These are phyloP conservation scores for Calyptommatus sinebrachiatus DNA, from an alignment of 2,113 vertebrate genomes.

Conservation along the genomic window DNA sequence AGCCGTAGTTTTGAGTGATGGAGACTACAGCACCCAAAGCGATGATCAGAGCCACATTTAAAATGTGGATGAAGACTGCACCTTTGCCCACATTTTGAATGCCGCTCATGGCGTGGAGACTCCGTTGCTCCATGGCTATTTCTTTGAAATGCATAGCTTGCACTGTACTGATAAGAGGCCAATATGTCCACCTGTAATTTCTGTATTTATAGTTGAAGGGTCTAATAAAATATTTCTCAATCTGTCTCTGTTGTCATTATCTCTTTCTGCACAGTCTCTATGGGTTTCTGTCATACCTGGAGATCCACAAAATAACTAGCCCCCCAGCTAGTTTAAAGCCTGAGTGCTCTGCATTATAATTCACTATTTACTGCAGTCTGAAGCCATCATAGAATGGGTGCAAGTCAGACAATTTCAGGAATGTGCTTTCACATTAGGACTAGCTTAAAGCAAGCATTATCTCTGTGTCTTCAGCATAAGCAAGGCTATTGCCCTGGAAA, in stretches of 20 bases:
- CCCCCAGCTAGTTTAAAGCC: neutral
- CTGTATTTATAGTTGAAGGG: accelerated
- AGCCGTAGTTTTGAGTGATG: no score
- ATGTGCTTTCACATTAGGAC: constrained; percentile 59
- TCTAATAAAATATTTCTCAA: accelerated
- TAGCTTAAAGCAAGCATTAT: constrained; percentile 70
- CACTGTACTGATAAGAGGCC: accelerated
- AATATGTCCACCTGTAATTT: neutral
- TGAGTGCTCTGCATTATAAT: neutral
- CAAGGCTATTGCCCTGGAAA: constrained; percentile 73
- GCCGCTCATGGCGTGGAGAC: no score
- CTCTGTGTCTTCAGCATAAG: constrained; percentile 73
- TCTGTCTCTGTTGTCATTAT: accelerated
- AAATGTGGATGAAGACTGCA: no score
- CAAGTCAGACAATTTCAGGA: constrained; percentile 44
- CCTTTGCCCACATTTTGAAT: no score
- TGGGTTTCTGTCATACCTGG: neutral
- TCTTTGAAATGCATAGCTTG: neutral
- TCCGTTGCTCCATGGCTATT: no score
- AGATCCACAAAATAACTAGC: neutral
- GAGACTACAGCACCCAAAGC: no score
- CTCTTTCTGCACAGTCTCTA: accelerated
- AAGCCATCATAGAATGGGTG: constrained; percentile 44
- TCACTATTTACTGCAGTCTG: constrained; percentile 28
- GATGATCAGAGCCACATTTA: no score